phyloP scores from a whole-genome alignment of 2,888 invertebrate species.

The Melanostoma mellinum region DNA sequence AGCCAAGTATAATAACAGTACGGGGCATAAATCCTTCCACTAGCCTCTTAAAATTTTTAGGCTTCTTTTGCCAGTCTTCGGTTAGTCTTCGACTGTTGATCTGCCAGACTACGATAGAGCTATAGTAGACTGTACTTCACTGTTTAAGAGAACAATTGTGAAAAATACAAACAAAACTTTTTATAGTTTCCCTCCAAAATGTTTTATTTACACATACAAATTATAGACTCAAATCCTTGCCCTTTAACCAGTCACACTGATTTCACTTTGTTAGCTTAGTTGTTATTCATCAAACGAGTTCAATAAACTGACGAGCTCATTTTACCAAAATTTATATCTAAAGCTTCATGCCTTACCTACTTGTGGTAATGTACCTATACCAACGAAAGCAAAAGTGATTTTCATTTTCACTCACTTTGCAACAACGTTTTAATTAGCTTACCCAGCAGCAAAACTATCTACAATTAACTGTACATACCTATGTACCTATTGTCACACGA shows the following conservation, averaged over 20 bases:
- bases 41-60: too few species aligned
- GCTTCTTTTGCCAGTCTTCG: too few species aligned
- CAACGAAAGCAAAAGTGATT: constrained; percentile 64
- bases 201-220: neutral
- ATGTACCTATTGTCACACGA: neutral
- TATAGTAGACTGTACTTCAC: too few species aligned
- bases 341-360: neutral
- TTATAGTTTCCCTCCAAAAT: too few species aligned
- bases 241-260: neutral
- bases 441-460: constrained; percentile 6
- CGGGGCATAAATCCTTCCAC: too few species aligned
- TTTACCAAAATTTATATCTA: constrained; percentile 39
- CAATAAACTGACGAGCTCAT: constrained; percentile 48
- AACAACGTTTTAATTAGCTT: constrained; percentile 28
- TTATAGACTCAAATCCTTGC: constrained; percentile 7
- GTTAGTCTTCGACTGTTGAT: too few species aligned
- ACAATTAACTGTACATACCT: too few species aligned
- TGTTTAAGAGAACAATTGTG: too few species aligned
- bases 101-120: too few species aligned
- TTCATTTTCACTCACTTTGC: constrained; percentile 55
- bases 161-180: too few species aligned
- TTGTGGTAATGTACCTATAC: constrained; percentile 19
- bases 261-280: neutral
- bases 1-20: too few species aligned
- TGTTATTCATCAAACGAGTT: constrained; percentile 26